Conservation (phyloP, 2,888 invertebrate species). For the Eupelmus urozonus region DNA sequence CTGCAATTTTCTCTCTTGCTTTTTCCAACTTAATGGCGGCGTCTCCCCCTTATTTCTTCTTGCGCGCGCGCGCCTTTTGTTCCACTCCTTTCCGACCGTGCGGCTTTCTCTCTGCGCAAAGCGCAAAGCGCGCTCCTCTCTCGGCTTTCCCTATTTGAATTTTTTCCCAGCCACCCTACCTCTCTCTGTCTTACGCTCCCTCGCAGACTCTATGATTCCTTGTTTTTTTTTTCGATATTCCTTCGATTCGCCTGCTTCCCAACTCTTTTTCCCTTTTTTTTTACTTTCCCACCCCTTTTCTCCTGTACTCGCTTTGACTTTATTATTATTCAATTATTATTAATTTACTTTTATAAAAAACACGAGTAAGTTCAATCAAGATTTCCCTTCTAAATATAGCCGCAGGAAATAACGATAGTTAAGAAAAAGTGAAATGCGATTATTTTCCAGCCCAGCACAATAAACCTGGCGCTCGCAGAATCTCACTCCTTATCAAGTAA, state of each 20-base stretch:
- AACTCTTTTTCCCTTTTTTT: neutral
- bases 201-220: no score
- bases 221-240: slow-evolving; percentile 13
- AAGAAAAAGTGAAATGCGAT: no score
- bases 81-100: neutral
- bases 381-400: no score
- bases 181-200: neutral
- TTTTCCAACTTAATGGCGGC: slow-evolving; percentile 20
- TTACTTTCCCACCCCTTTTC: neutral
- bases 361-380: no score
- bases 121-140: neutral
- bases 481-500: slow-evolving; percentile 1
- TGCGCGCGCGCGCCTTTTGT: neutral
- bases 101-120: neutral
- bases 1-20: slow-evolving; percentile 12
- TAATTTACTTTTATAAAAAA: no score
- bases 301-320: no score
- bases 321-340: no score
- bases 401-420: no score
- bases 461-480: neutral
- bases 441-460: no score
- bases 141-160: neutral
- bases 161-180: neutral
- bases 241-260: neutral
- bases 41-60: neutral